phyloP scores from a whole-genome alignment of 2,888 invertebrate species.

The Perizoma affinitatum region DNA sequence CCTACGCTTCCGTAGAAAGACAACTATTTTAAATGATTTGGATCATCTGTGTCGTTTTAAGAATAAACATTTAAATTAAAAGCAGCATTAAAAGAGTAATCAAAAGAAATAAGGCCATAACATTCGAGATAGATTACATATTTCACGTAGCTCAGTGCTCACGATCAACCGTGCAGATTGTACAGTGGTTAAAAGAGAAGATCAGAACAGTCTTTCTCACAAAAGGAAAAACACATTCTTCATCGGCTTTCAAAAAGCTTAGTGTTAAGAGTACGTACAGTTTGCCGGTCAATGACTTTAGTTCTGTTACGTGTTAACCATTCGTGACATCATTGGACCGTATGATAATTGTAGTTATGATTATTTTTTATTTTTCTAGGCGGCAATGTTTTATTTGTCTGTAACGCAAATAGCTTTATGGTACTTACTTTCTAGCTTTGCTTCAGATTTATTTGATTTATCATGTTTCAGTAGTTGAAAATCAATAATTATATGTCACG shows the following conservation, averaged over 20 bases:
- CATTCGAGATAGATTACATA: too few species aligned
- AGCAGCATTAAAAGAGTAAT: too few species aligned
- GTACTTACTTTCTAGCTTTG: background rate
- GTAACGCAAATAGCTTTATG: too few species aligned
- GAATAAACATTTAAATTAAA: too few species aligned
- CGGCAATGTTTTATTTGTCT: too few species aligned
- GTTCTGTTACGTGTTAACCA: conserved; percentile 21
- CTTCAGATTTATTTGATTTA: background rate
- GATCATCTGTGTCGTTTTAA: conserved; percentile 23
- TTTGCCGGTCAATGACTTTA: conserved; percentile 46
- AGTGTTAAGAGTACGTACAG: conserved; percentile 17
- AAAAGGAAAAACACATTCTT: background rate
- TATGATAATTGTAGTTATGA: background rate
- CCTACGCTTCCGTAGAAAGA: conserved; percentile 21
- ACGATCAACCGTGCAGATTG: too few species aligned
- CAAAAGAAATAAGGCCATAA: too few species aligned
- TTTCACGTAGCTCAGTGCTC: too few species aligned
- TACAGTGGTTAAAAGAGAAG: too few species aligned
- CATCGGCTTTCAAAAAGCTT: conserved; percentile 4
- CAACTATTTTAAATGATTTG: conserved; percentile 25
- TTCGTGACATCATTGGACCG: conserved; percentile 23
- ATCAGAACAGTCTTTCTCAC: too few species aligned
- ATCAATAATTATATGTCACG: too few species aligned
- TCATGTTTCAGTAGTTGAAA: background rate
- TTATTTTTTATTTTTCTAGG: too few species aligned